Conservation (phyloP, 2,113 vertebrate genomes). For the Isurus oxyrinchus region DNA sequence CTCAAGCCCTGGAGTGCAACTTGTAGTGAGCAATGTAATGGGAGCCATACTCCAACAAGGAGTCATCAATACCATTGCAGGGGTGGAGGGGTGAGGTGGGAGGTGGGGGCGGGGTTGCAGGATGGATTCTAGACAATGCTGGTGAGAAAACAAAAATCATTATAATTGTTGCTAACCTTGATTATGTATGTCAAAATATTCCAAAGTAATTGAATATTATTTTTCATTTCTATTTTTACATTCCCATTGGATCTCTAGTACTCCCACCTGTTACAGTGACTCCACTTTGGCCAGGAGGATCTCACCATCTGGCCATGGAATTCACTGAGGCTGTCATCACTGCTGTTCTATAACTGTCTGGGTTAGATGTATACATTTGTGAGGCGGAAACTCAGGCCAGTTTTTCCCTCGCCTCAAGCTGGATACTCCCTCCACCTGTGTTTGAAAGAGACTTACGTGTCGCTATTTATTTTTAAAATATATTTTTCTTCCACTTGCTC, state of each 20-base stretch:
- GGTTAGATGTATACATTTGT: not conserved
- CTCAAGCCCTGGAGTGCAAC: not conserved
- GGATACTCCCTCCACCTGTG: not conserved
- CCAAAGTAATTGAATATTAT: not conserved
- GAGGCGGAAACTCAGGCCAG: not conserved
- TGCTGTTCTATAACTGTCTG: not conserved
- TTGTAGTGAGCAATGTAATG: not conserved
- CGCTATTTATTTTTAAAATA: not conserved
- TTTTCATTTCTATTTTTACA: slow-evolving; percentile 24
- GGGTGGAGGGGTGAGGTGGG: too few species aligned
- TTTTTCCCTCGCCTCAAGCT: not conserved
- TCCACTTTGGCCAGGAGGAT: not conserved
- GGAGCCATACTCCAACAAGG: not conserved
- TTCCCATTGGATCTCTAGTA: not conserved
- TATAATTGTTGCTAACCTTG: not conserved
- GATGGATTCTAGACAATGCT: not conserved
- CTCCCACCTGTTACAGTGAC: not conserved
- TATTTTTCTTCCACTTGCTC: not conserved
- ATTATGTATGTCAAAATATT: not conserved
- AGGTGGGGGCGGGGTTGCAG: too few species aligned
- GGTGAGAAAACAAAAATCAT: not conserved
- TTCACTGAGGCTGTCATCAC: not conserved
- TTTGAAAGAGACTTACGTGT: not conserved
- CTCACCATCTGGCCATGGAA: not conserved
- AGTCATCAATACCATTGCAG: not conserved